Base-by-base conservation (phyloP, 2,888 invertebrate species). In the Melieria picta region DNA sequence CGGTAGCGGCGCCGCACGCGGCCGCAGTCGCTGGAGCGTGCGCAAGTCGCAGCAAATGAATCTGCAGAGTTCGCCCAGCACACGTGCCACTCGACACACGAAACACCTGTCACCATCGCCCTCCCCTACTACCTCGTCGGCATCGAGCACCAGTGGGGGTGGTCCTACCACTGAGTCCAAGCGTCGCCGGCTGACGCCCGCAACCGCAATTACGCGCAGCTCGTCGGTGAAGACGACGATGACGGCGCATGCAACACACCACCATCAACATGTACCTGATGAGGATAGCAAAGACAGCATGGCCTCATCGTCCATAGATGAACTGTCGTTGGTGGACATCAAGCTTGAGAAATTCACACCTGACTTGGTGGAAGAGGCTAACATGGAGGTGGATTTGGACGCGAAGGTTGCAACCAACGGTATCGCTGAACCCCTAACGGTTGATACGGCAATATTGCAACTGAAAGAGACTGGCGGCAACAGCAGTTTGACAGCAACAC, bases 241-340 rank as follows among this genome's bases (percentile, higher is more conserved):
- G 42, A 74, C 79, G 3, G 77, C 78, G 6, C 77, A 78, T 0
- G 69, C 75, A 62, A 76, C 73, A 72, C 75, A 4, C 57, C 76
- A 52, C 69, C 77, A 10, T 77, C 79, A 6, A 13, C 74, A 68
- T 62, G 65, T 69, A 70, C 63, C 60, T 72, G 85, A 85, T 48
- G 85, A 85, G 71, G 85, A 85, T 66, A 84, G 84, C 55, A 85
- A 85, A 75, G 85, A 85, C 57, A 85, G 85, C 30, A 75, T 83
- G 74, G 79, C 84, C 9, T 85, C 85, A n/a, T 85, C 85, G 7
- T 81, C 78, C 5, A 81, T 83, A 72, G 85, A 85, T 56, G 84
- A 85, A 11, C 69, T 81, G 58, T 65, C 82, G 52, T 74, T 82
- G 73, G 78, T 81, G 5, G 81, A 82, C 47, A 81, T 82, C 5